phyloP scores from a whole-genome alignment of 2,113 vertebrate species.

The Triplophysa dalaica region DNA sequence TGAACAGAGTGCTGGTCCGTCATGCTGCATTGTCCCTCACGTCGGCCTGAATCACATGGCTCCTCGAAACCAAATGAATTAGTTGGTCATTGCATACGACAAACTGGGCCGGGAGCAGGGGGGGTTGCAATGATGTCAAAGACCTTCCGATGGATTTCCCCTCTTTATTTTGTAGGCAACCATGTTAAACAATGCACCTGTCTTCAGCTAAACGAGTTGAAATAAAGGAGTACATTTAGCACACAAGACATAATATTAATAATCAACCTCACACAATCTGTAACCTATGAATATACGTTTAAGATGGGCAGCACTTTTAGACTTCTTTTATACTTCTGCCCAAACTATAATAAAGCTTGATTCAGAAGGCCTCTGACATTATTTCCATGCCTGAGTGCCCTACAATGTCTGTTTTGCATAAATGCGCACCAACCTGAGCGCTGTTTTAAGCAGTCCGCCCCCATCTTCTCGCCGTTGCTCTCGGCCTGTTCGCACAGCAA shows the following conservation, averaged over 20 bases:
- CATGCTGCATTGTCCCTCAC: conserved; percentile 68
- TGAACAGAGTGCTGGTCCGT: conserved; percentile 63
- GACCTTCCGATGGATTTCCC: conserved; percentile 27
- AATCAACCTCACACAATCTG: conserved; percentile 1
- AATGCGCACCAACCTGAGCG: conserved; percentile 43
- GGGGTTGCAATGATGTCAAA: conserved; percentile 68
- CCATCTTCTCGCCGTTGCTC: conserved; percentile 43
- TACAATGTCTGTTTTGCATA: conserved; percentile 31
- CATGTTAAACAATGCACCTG: not conserved
- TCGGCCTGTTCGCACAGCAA: conserved; percentile 39
- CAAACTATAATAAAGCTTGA: conserved; percentile 19
- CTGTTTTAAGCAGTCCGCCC: conserved; percentile 41
- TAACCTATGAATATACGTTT: not conserved
- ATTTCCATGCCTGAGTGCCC: conserved; percentile 34
- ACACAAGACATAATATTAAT: not conserved
- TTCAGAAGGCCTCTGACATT: conserved; percentile 32
- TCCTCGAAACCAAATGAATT: conserved; percentile 77
- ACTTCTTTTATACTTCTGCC: not conserved
- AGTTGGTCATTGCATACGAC: conserved; percentile 81
- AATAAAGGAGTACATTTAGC: not conserved
- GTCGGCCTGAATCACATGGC: conserved; percentile 82
- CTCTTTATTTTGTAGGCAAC: not conserved
- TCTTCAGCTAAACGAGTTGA: not conserved
- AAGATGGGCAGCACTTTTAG: conserved; percentile 8
- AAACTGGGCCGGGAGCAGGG: conserved; percentile 77